A percentile compares a stretch with the other conserved stretches of the same genome.
Evolutionary conservation across 2,888 invertebrate genomes (phyloP).

Genomic region (Thereva unica): DNA sequence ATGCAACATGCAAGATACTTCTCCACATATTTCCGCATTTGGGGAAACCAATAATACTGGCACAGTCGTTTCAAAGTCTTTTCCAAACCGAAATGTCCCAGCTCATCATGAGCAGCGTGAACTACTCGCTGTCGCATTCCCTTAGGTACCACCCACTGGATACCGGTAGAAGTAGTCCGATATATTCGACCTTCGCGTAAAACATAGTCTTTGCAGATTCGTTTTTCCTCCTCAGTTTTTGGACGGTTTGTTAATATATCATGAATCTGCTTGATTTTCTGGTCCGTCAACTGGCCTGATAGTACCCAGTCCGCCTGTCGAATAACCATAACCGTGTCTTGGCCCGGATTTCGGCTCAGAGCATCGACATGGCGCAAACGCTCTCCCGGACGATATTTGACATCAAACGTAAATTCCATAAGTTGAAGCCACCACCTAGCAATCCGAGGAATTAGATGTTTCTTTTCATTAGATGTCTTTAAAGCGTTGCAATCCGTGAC

Average conservation of each 20-base stretch:
- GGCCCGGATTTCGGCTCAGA: background rate
- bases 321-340: background rate
- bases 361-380: background rate
- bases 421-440: conserved; percentile 49
- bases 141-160: conserved; percentile 14
- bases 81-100: conserved; percentile 13
- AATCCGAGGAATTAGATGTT: conserved; percentile 44
- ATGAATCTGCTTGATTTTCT: background rate
- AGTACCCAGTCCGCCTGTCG: conserved; percentile 7
- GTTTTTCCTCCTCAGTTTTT: background rate
- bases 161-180: background rate
- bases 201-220: conserved; percentile 3
- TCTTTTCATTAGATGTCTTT: conserved; percentile 2
- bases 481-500: conserved; percentile 26
- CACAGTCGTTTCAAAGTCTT: conserved; percentile 3
- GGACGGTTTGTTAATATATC: background rate
- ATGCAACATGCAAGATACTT: conserved; percentile 14
- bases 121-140: conserved; percentile 20
- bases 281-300: conserved; percentile 11
- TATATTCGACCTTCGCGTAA: conserved; percentile 6
- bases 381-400: conserved; percentile 46
- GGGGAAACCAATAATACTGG: conserved; percentile 15
- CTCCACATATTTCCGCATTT: conserved; percentile 16
- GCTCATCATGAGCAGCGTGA: conserved; percentile 5
- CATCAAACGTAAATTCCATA: conserved; percentile 48